Evolutionary conservation across 2,888 invertebrate species (phyloP).

Genomic region (Noctua janthe): DNA sequence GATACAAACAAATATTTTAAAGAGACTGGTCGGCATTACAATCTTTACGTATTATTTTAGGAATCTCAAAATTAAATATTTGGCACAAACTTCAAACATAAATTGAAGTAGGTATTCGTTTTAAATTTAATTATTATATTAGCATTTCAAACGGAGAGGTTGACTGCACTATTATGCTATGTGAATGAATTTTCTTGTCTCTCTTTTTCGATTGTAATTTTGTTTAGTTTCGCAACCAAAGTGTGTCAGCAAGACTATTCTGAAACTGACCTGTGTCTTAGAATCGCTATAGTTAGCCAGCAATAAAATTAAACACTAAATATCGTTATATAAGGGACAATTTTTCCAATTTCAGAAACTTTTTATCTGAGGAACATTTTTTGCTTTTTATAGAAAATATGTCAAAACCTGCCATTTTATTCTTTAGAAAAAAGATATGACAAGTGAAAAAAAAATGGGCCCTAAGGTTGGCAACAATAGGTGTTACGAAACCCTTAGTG

Average conservation of each 20-base stretch:
- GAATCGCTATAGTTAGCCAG: background rate
- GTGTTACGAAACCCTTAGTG: background rate
- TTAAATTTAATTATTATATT: background rate
- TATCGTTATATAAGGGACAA: no score
- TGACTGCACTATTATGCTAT: background rate
- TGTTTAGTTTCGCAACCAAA: background rate
- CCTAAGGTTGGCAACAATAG: background rate
- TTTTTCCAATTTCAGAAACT: background rate
- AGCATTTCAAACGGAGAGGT: background rate
- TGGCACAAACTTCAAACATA: constrained; percentile 1
- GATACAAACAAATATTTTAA: background rate
- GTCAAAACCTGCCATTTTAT: background rate
- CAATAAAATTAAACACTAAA: background rate
- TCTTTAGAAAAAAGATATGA: background rate
- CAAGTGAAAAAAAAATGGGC: background rate
- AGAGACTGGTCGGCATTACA: background rate
- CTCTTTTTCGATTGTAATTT: background rate
- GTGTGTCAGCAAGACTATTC: background rate
- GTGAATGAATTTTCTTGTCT: background rate
- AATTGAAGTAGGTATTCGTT: background rate
- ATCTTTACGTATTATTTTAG: constrained; percentile 7
- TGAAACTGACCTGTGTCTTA: background rate
- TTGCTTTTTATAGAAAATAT: background rate
- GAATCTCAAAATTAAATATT: constrained; percentile 40
- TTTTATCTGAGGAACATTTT: background rate